phyloP scores from a whole-genome alignment of 2,797 vertebrate species.

The Karalla daura region DNA sequence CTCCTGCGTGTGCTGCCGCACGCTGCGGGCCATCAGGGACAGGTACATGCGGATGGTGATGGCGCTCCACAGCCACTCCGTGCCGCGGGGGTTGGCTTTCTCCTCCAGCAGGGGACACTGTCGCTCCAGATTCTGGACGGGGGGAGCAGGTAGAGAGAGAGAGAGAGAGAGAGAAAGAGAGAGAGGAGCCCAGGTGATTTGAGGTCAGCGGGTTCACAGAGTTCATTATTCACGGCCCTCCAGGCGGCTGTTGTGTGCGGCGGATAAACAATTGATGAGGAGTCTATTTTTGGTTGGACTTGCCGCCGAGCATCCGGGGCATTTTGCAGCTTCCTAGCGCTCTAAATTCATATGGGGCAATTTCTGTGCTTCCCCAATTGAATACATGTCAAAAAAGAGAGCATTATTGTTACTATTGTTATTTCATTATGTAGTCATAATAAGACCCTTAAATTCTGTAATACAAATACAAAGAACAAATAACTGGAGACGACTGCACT shows the following conservation, averaged over 20 bases:
- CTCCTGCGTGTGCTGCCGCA: constrained; percentile 86
- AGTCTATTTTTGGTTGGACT: background rate
- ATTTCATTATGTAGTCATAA: too few species aligned
- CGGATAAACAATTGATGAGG: background rate
- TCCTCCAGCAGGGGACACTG: constrained; percentile 84
- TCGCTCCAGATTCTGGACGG: constrained; percentile 55
- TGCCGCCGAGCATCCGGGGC: background rate
- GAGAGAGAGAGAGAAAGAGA: background rate
- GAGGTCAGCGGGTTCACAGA: constrained; percentile 3
- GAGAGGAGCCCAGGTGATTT: background rate
- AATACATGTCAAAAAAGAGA: background rate
- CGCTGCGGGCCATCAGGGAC: constrained; percentile 91
- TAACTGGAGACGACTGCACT: too few species aligned
- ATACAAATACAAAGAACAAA: too few species aligned
- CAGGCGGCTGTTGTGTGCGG: background rate
- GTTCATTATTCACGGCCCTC: too few species aligned
- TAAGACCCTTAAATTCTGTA: too few species aligned
- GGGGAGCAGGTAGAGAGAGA: too few species aligned
- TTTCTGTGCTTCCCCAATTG: too few species aligned
- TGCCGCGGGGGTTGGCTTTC: constrained; percentile 87
- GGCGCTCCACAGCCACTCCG: constrained; percentile 92
- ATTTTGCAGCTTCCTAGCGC: background rate
- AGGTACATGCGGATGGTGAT: constrained; percentile 93
- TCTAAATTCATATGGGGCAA: background rate
- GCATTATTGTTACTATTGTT: background rate